These are phyloP conservation scores for Melikaiella ostensackeni DNA, from an alignment of 2,888 invertebrate species.

Conservation along the genomic window DNA sequence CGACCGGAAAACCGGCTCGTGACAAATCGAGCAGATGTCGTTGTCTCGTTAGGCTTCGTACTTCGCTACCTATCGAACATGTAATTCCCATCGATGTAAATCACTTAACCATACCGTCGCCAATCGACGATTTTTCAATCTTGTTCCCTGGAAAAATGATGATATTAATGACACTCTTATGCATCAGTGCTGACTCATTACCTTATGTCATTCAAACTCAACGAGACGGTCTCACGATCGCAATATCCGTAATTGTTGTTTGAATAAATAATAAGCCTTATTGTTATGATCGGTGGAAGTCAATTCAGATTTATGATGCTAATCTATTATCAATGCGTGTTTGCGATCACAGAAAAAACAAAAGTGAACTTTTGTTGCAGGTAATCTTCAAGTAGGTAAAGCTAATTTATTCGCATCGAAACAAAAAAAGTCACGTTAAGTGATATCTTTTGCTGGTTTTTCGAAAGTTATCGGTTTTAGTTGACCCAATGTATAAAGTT, in stretches of 20 bases:
- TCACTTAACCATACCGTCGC: slow-evolving; percentile 52
- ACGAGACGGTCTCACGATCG: neutral
- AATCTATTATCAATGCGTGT: too few species aligned
- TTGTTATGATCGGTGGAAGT: neutral
- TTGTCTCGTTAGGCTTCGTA: slow-evolving; percentile 69
- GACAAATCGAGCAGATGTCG: slow-evolving; percentile 74
- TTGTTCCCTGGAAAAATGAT: neutral
- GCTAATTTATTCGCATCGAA: too few species aligned
- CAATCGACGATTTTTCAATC: slow-evolving; percentile 50
- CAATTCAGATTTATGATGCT: neutral
- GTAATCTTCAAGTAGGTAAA: too few species aligned
- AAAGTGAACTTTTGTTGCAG: too few species aligned
- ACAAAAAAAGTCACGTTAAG: too few species aligned
- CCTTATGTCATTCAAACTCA: neutral
- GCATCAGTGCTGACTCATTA: neutral
- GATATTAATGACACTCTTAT: neutral
- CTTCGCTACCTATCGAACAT: slow-evolving; percentile 62
- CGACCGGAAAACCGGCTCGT: slow-evolving; percentile 64
- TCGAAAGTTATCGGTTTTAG: too few species aligned
- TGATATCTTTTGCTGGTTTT: too few species aligned
- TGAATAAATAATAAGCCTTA: neutral
- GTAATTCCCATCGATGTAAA: slow-evolving; percentile 50
- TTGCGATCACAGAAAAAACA: too few species aligned
- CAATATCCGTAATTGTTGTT: neutral
- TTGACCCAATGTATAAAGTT: too few species aligned